Base-by-base conservation (phyloP, 2,113 vertebrate species). In the Barbus barbus region DNA sequence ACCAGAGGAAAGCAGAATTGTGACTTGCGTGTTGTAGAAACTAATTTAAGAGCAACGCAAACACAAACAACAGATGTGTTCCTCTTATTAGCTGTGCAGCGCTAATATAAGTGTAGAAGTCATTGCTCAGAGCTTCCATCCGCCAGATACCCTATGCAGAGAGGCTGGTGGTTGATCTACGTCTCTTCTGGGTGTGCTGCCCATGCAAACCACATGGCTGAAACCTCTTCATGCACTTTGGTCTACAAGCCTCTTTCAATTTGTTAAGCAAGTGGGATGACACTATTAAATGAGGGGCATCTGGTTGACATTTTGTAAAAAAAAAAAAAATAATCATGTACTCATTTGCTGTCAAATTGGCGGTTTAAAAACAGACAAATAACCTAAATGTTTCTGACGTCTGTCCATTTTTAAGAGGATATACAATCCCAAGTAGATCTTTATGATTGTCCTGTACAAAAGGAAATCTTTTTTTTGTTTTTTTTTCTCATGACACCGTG, bases 11-110 rank as follows among this genome's bases (percentile, higher is more conserved):
- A 67, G 60, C 28, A 76, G 46, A 61, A 22, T 28, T 67, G 41
- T 53, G 24, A 82, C 63, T 18, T 48, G 13, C 24, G 22, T 72
- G 2, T 31, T 63, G 56, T 33, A 48, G 33, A 28, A 78, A 16
- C 44, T 26, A 18, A 51, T 51, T 56, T 3, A 26, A 0, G 6
- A 33, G 44, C 31, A 77, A 72, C 41, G 0, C 78, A 65, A 76
- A 46, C 72, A 84, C 72, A 84, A 75, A 69, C 63, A 77, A 60
- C 78, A 48, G 60, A 71, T 65, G 53, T 20, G 53, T 56, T 78
- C 76, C 76, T 78, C 76, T 46, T 80, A 65, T 46, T 44, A 5
- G 78, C 20, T 0, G 2, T 1, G 24, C 60, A 22, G 24, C 9
- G 2, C 78, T 51, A 80, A 80, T 67, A 80, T 22, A 63, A 65